Conservation (phyloP, 2,797 vertebrate genomes). For the Thaleichthys pacificus region DNA sequence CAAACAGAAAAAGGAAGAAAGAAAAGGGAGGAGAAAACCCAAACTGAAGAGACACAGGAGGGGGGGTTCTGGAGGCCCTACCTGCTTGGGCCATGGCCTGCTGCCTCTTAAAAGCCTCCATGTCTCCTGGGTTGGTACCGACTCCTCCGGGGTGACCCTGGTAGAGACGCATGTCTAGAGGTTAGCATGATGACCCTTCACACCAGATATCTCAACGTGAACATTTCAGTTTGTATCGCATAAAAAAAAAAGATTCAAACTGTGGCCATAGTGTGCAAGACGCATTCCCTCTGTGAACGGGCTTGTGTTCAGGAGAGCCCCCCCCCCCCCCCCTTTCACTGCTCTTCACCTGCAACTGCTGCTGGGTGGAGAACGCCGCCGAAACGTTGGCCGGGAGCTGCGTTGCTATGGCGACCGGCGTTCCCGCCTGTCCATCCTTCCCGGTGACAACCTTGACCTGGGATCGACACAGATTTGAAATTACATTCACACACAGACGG, state of each 20-base stretch:
- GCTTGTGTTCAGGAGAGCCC: neutral
- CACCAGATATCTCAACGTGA: constrained; percentile 9
- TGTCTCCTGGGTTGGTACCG: constrained; percentile 82
- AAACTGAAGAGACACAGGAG: constrained; percentile 58
- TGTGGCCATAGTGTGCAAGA: neutral
- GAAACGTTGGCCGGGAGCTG: constrained; percentile 97
- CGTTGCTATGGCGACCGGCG: constrained; percentile 96
- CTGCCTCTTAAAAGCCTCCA: constrained; percentile 95
- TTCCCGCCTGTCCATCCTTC: constrained; percentile 96
- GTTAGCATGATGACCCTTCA: constrained; percentile 32
- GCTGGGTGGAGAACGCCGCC: constrained; percentile 90
- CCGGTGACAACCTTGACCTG: constrained; percentile 96
- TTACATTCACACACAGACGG: neutral
- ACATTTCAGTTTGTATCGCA: neutral
- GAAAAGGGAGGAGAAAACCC: constrained; percentile 70
- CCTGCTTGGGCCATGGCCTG: constrained; percentile 90
- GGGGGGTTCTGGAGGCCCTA: constrained; percentile 71
- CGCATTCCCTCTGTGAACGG: constrained; percentile 25
- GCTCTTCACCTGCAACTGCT: constrained; percentile 87
- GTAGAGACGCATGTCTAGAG: constrained; percentile 65
- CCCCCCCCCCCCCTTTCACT: constrained; percentile 13
- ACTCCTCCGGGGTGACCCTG: constrained; percentile 83
- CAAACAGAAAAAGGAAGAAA: constrained; percentile 44
- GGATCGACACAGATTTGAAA: constrained; percentile 36
- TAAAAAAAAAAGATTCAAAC: neutral